Conservation (phyloP, 2,888 invertebrate genomes). For the Caprella mutica region DNA sequence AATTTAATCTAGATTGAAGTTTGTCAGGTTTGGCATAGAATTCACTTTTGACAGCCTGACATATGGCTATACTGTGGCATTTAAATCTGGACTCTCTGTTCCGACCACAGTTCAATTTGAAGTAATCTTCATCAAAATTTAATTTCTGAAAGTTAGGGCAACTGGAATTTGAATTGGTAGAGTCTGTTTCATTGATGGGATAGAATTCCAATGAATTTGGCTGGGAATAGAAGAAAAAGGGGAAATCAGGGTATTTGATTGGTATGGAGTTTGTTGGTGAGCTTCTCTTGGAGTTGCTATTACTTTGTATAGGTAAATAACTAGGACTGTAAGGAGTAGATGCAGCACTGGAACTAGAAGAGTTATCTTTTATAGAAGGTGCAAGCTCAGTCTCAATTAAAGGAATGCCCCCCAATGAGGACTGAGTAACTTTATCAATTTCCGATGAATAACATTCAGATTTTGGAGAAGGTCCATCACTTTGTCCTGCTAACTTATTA, state of each 20-base stretch:
- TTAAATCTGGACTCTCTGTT: not conserved
- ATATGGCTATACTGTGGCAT: no score
- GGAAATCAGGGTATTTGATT: slow-evolving; percentile 1
- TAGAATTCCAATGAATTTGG: slow-evolving; percentile 2
- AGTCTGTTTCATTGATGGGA: not conserved
- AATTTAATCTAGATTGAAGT: slow-evolving; percentile 1
- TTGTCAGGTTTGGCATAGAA: not conserved
- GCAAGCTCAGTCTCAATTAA: no score
- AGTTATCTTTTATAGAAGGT: no score
- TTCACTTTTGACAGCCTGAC: no score
- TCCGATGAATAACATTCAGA: no score
- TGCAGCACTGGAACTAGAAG: no score
- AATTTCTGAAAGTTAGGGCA: not conserved
- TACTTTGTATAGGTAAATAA: not conserved
- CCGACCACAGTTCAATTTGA: no score
- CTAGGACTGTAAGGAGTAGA: slow-evolving; percentile 5
- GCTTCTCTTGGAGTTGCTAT: not conserved
- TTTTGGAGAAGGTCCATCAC: no score
- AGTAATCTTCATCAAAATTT: not conserved
- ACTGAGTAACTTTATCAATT: no score
- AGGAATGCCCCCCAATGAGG: no score
- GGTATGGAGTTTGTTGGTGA: not conserved
- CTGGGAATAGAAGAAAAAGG: not conserved
- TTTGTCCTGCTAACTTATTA: no score
- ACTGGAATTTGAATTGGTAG: not conserved